Evolutionary conservation across 2,113 vertebrate species (phyloP).

Genomic region (Albula glossodonta): DNA sequence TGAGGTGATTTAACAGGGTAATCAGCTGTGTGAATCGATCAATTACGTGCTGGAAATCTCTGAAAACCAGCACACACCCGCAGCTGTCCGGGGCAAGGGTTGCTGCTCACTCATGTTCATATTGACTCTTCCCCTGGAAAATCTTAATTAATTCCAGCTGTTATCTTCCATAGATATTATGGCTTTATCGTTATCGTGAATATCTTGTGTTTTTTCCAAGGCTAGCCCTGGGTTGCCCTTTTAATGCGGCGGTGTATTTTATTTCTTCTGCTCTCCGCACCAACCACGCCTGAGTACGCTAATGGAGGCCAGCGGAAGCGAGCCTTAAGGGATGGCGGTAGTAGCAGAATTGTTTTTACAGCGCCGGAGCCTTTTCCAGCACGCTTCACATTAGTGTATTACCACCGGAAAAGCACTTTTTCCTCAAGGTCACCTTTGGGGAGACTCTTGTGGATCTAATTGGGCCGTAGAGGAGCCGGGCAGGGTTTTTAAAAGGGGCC

Average conservation of each 20-base stretch:
- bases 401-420: not conserved
- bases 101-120: not conserved
- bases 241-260: not conserved
- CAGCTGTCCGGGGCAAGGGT: too few species aligned
- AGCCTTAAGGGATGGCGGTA: not conserved
- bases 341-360: not conserved
- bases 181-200: not conserved
- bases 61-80: too few species aligned
- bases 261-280: not conserved
- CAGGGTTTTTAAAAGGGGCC: not conserved
- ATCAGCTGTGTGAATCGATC: too few species aligned
- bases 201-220: too few species aligned
- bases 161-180: not conserved
- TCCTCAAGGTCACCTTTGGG: constrained; percentile 4
- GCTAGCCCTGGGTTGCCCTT: not conserved
- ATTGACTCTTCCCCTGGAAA: not conserved
- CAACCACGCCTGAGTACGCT: not conserved
- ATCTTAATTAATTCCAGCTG: not conserved
- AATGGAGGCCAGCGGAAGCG: not conserved
- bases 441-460: not conserved
- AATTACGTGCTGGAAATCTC: too few species aligned
- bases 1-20: too few species aligned
- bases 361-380: not conserved
- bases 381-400: not conserved
- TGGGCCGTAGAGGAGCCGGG: not conserved